Evolutionary conservation across 2,888 invertebrate species (phyloP), one percentile per base, ranked within the genome.

Genomic region (Poecilus cupreus): DNA sequence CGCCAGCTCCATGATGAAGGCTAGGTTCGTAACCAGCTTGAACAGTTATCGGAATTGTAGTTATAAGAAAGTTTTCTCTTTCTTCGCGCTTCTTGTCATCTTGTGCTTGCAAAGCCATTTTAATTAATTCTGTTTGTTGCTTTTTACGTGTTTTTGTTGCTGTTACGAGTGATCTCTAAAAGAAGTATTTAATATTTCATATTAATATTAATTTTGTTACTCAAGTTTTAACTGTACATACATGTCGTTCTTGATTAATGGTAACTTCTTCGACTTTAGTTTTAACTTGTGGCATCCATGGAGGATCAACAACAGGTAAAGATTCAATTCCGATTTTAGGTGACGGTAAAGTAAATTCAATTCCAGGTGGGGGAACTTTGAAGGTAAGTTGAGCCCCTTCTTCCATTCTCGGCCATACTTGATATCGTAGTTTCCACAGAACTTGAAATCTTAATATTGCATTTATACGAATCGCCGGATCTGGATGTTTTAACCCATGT

Each of bases 331-430:
- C 99, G 84, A 99, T 98, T 88, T 99, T 98, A 0, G 99, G 99
- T 0, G 99, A 99, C 0, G 99, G 99, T 72, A 99, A 90, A 0
- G 99, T 99, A 88, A 99, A 99, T 88, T 99, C 99, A 82, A 99
- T 99, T 18, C 98, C 97, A 0, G 99, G 99, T 0, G 99, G 99
- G 0, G 99, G 98, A 1, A 99, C 98, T 91, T 99, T 99, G 89
- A 99, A 99, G 0, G 96, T 94, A 82, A 96, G 90, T 81, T 98
- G 97, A 0, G 99, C 99, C 5, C 96, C 96, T 87, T 99, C 99
- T 89, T 99, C 99, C 98, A 99, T 98, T 82, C 99, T 93, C 0
- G 98, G 97, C 99, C 99, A 99, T 0, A 98, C 98, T 91, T 99
- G 99, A 88, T 97, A 98, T 1, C 99, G 93, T 84, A 97, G 94